Evolutionary conservation across 2,113 vertebrate genomes (phyloP), one percentile per base, ranked within the genome.

Genomic region (Natator depressus): DNA sequence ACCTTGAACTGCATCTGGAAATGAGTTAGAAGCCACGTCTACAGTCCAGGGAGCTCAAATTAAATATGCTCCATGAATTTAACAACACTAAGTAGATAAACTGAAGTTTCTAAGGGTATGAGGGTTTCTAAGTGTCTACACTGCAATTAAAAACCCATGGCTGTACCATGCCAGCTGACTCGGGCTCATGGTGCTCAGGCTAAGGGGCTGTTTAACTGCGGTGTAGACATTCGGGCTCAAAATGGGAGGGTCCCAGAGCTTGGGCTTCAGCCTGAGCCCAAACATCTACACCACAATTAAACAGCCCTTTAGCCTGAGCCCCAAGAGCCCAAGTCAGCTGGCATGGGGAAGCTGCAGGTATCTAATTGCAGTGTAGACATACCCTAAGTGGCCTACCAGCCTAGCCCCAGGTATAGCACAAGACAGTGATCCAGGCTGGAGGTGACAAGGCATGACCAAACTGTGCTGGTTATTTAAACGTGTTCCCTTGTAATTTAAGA

Each of bases 1-100:
- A 59, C 4, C 80, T 85, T 47, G 78, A 89, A 82, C 12, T n/a
- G 89, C 12, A 24, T 50, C 3, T 0, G 4, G 38, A 24, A 72
- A 75, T 53, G 38, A 27, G 11, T 38, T 69, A 80, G 42, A 27
- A 38, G 80, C 2, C 24, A 49, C 38, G 25, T 19, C 62, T 49
- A 2, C 16, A 84, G 65, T 17, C 24, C 55, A 35, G 38, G 62
- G 55, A 2, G 3, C 0, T 0, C 35, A 6, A 0, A 0, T 12
- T 82, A 87, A 79, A 38, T 3, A 0, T 11, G 12, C 62, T 55
- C 55, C 0, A 1, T 0, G 1, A 22, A 1, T 4, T 38, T 47
- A 46, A 46, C 49, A 57, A 83, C 79, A 0, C 0, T 11, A 27
- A 12, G 24, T 3, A 69, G 2, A 5, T 8, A 29, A 57, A 35